Base-by-base conservation (phyloP, 2,797 vertebrate species). In the Hapalemur alaotrensis region DNA sequence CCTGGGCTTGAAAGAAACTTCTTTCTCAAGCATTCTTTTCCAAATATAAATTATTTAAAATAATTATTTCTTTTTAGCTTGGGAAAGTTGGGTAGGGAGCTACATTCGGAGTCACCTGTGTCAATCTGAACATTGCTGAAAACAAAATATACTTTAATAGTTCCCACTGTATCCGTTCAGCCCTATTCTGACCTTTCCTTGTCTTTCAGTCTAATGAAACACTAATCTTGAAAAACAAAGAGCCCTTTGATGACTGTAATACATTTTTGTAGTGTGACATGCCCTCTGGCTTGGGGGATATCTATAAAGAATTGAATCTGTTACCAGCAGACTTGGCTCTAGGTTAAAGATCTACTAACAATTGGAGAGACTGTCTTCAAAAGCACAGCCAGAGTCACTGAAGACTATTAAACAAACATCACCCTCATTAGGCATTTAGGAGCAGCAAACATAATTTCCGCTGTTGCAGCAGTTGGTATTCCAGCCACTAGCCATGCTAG, bases 371-470 rank as follows among this genome's bases (percentile, higher is more conserved):
- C 22, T 61, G 17, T 67, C 43, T 97, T 94, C 84, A 38, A 76
- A 94, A 63, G 48, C 48, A 76, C 6, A 35, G 18, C 52, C 63
- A 70, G 25, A 70, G 38, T 72, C 81, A 54, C 38, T 59, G 30
- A 88, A 80, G 28, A 52, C 87, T 88, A 43, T 73, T 88, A 93
- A 94, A 84, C 13, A 94, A 91, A 83, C 38, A 94, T 88, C 32
- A 69, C 4, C 9, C 23, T 93, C 54, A 59, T 52, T 70, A 78
- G 67, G 50, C 76, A 93, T 70, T 93, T 54, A 90, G 80, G 96
- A 80, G 54, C 15, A 79, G 54, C 52, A 48, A 93, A 84, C 41
- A 35, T 43, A 89, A 54, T 80, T 94, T 95, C 73, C 17, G 4
- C 57, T 85, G 20, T 70, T 91, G 23, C 11, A 59, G 30, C 18